Conservation (phyloP, 2,888 invertebrate genomes). For the Apotomis betuletana region DNA sequence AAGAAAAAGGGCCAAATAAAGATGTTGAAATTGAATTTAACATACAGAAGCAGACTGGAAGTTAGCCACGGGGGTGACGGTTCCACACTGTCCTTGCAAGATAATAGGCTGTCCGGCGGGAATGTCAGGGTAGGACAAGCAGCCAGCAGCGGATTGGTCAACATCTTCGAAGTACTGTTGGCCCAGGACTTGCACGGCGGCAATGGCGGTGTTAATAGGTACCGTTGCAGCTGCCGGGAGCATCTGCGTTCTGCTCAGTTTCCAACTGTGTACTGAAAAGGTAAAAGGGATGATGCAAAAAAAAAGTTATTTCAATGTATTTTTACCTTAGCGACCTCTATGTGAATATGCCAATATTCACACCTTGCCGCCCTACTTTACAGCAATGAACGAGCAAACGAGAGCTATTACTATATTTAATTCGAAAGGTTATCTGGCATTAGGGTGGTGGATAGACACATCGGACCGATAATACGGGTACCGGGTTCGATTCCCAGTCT, state of each 20-base stretch:
- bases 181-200: constrained; percentile 55
- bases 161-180: constrained; percentile 56
- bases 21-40: background rate
- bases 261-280: constrained; percentile 63
- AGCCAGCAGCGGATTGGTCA: constrained; percentile 56
- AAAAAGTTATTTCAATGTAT: too few relatives aligned
- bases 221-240: constrained; percentile 47
- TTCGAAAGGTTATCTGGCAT: too few relatives aligned
- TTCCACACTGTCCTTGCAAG: constrained; percentile 61
- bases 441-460: too few relatives aligned
- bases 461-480: too few relatives aligned
- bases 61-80: constrained; percentile 50
- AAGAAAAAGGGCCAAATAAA: background rate
- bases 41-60: constrained; percentile 52
- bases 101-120: constrained; percentile 52
- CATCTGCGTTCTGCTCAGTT: constrained; percentile 60
- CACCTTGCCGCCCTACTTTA: too few relatives aligned
- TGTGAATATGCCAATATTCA: too few relatives aligned
- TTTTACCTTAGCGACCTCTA: too few relatives aligned
- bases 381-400: too few relatives aligned
- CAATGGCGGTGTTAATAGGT: constrained; percentile 56
- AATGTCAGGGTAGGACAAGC: constrained; percentile 63
- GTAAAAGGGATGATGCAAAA: background rate
- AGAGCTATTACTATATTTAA: too few relatives aligned
- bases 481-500: too few relatives aligned